These are phyloP conservation scores for Gobius niger DNA, from an alignment of 2,113 vertebrate species.

Conservation along the genomic window DNA sequence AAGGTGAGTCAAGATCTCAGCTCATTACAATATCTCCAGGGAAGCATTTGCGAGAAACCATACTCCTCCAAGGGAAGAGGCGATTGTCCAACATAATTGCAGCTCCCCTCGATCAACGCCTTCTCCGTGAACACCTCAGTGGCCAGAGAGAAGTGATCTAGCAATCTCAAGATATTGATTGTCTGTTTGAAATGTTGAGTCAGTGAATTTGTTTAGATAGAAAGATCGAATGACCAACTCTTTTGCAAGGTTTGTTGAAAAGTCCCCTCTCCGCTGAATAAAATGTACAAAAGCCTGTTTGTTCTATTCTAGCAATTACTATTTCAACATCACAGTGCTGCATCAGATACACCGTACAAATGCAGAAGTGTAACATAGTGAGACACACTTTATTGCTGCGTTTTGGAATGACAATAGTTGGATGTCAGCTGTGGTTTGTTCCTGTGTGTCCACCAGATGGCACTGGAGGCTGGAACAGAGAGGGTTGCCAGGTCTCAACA, in stretches of 20 bases:
- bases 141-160: background rate
- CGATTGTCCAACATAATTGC: background rate
- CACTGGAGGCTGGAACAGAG: conserved; percentile 85
- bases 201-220: no score
- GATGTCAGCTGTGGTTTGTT: background rate
- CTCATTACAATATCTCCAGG: background rate
- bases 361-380: no score
- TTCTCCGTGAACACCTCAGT: background rate
- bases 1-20: conserved; percentile 75
- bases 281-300: no score
- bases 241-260: no score
- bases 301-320: no score
- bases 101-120: background rate
- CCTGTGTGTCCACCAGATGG: conserved; percentile 73
- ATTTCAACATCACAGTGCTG: no score
- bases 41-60: background rate
- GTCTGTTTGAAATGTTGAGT: background rate
- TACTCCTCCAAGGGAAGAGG: background rate
- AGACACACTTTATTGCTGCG: background rate
- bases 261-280: no score
- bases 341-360: no score
- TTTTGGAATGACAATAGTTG: background rate
- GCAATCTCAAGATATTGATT: background rate
- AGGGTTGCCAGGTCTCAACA: conserved; percentile 75
- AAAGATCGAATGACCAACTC: no score